A percentile compares a stretch with the other conserved stretches of the same genome.
phyloP scores from a whole-genome alignment of 2,797 vertebrate species.

The Salmo trutta region DNA sequence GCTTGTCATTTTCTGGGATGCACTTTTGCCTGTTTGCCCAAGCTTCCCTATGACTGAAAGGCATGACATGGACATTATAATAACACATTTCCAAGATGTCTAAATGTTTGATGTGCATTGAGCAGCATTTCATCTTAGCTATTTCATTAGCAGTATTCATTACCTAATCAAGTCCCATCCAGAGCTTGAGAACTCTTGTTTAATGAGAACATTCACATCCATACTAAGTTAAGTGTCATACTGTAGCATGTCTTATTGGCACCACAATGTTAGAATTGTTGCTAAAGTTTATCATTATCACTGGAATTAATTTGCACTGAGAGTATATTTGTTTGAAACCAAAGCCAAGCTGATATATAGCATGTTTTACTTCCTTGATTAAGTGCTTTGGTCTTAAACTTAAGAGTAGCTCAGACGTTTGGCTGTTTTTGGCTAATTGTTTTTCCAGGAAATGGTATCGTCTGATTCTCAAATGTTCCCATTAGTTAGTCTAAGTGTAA shows the following conservation, averaged over 20 bases:
- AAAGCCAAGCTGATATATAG: conserved; percentile 42
- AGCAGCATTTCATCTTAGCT: conserved; percentile 63
- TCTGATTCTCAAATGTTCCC: neutral
- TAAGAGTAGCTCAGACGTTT: no score
- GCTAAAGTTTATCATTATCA: conserved; percentile 62
- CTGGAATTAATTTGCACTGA: conserved; percentile 39
- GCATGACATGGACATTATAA: conserved; percentile 56
- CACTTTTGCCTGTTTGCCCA: conserved; percentile 26
- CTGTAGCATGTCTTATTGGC: conserved; percentile 54
- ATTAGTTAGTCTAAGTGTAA: neutral
- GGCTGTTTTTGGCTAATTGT: neutral
- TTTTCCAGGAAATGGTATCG: neutral
- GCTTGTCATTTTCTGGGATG: conserved; percentile 44
- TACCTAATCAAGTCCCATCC: conserved; percentile 65
- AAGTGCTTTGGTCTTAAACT: conserved; percentile 41
- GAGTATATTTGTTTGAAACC: conserved; percentile 37
- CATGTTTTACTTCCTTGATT: conserved; percentile 34
- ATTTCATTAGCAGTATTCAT: conserved; percentile 64
- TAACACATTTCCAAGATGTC: conserved; percentile 63
- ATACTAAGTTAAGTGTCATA: conserved; percentile 52
- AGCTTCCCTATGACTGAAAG: conserved; percentile 37
- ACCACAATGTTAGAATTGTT: conserved; percentile 38
- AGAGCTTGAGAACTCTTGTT: conserved; percentile 59
- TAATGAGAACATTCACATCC: conserved; percentile 69
- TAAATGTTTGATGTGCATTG: conserved; percentile 71